Evolutionary conservation across 2,888 invertebrate genomes (phyloP).

Genomic region (Caradrina clavipalpis): DNA sequence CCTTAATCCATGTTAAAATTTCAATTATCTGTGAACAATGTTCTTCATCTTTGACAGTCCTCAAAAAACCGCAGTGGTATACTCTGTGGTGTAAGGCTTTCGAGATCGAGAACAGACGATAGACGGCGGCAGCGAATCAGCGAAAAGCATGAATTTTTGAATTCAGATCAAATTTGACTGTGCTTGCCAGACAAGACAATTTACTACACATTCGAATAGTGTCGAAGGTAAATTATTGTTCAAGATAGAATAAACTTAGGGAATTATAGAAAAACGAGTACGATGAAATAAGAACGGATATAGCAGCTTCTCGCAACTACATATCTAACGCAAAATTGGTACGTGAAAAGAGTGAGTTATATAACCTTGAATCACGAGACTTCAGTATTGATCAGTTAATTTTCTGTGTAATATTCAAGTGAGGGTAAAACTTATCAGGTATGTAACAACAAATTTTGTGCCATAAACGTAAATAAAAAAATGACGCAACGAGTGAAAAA

Average conservation of each 20-base stretch:
- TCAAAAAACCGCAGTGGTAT: neutral
- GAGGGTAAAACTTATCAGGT: conserved; percentile 69
- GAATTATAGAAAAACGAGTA: conserved; percentile 50
- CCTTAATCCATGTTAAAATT: too few relatives aligned
- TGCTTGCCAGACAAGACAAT: conserved; percentile 75
- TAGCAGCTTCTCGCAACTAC: conserved; percentile 63
- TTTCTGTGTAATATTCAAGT: conserved; percentile 68
- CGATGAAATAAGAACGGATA: conserved; percentile 53
- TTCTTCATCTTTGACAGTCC: conserved; percentile 60
- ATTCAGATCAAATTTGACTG: conserved; percentile 83
- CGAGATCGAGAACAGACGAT: conserved; percentile 53
- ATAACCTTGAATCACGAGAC: conserved; percentile 91
- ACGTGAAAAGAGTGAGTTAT: conserved; percentile 86
- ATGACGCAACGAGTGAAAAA: conserved; percentile 57
- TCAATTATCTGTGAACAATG: conserved; percentile 20
- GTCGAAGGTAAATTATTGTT: conserved; percentile 85
- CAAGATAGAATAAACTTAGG: conserved; percentile 66
- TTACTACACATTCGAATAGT: conserved; percentile 80
- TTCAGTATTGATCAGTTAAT: conserved; percentile 84
- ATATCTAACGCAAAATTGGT: conserved; percentile 71
- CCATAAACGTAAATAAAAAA: conserved; percentile 15
- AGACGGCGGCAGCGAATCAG: conserved; percentile 68
- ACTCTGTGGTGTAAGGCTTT: conserved; percentile 40
- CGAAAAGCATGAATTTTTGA: conserved; percentile 80
- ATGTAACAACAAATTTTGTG: conserved; percentile 58